phyloP scores from a whole-genome alignment of 2,797 vertebrate genomes.

The Helarctos malayanus region DNA sequence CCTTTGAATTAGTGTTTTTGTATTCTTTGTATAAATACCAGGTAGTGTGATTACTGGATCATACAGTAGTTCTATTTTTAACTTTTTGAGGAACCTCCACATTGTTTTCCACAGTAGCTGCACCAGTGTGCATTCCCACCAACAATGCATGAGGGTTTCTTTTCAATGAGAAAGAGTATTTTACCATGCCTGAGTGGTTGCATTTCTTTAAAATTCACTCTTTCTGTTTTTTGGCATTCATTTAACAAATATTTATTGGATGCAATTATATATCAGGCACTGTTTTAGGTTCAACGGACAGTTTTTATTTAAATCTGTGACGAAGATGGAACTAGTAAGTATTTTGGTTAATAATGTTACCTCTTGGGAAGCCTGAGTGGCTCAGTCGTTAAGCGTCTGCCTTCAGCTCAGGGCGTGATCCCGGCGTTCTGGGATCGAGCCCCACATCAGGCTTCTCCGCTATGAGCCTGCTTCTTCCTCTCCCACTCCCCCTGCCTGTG shows the following conservation, averaged over 20 bases:
- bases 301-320: conserved; percentile 30
- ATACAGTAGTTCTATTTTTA: not conserved
- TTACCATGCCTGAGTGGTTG: not conserved
- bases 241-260: conserved; percentile 23
- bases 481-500: too few species aligned
- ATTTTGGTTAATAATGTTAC: not conserved
- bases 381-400: too few species aligned
- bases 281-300: not conserved
- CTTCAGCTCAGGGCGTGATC: too few species aligned
- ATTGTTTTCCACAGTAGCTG: not conserved
- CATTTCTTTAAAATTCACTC: not conserved
- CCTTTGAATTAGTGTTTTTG: not conserved
- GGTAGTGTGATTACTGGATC: not conserved
- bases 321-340: not conserved
- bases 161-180: not conserved
- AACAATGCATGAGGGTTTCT: not conserved
- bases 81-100: not conserved
- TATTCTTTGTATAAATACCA: not conserved
- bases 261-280: not conserved
- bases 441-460: too few species aligned
- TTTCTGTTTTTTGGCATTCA: not conserved
- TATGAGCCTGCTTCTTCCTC: too few species aligned
- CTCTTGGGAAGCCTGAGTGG: not conserved
- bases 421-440: too few species aligned
- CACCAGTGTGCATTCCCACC: not conserved